Evolutionary conservation across 1,140 invertebrate species (phyloP), one percentile per base, ranked within the genome.

Genomic region (Papilio polytes): DNA sequence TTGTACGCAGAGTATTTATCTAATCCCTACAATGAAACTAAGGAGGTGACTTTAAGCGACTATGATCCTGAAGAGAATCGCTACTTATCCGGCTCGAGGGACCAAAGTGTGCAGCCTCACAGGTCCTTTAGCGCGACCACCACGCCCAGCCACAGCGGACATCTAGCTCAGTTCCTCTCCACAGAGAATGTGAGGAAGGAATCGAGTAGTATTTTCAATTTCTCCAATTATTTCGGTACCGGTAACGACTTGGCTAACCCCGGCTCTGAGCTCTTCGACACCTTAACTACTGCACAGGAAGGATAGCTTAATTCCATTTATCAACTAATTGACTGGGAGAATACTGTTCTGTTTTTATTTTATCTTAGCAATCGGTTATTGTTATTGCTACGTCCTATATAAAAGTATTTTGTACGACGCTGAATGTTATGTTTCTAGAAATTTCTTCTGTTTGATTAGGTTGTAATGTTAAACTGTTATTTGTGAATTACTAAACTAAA

Each of bases 221-320:
- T 95, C 80, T 87, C 96, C 0, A 96, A 95, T 87, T 97, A 96
- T 85, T 97, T 97, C 85, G 95, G 94, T 72, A 92, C 94, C 0
- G 94, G 95, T 77, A 93, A 95, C 22, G 94, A 93, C 41, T 92
- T 88, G 31, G 88, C 95, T 78, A 95, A 95, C 31, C 95, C 95
- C 0, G 96, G 96, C 13, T 96, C 96, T 0, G 96, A 97, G 80
- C 95, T 96, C 7, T 97, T 96, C 83, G 96, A 95, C 59, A 87
- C 36, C 7, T 41, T 41, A 41, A 41, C 36, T 41, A 41, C 36
- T 41, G 87, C 90, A 1, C 36, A 41, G 36, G 36, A 41, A 41
- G 36, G 36, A 41, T 41, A 41, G 7, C 7, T 41, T 41, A 8
- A 41, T 4, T 4, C 1, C 2, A 15, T 13, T 4, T 41, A 41